Base-by-base conservation (phyloP, 1,140 invertebrate genomes). In the Neodiprion fabricii region DNA sequence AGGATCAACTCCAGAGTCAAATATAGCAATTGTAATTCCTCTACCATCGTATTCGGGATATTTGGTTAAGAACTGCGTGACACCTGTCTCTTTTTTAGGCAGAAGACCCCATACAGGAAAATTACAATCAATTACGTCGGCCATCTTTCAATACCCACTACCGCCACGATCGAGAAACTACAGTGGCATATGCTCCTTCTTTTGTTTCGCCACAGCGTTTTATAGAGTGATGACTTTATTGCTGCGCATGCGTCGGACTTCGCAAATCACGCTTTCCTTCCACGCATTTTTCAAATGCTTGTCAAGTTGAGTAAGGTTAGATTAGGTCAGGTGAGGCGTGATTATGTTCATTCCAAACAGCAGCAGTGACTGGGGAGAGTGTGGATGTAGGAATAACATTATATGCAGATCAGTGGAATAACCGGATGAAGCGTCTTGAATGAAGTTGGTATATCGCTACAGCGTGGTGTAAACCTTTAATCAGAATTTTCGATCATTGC, bases 1-100 rank as follows among this genome's bases (percentile, higher is more conserved):
- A 53, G 98, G 98, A 91, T 99, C 98, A 74, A 99, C 95, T 17
- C 98, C 98, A 48, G 97, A 98, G 90, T 99, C 98, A 76, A 99
- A 94, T 84, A 99, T 96, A 65, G 97, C 98, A 84, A 99, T 98
- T 78, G 95, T 89, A 49, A 96, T 93, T 83, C 94, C 95, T 84
- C 95, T 91, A 9, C 98, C 98, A 92, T 99, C 97, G 87, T 95
- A 98, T 75, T 94, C 90, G 0, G 97, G 97, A 91, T 98, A 94
- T 90, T 98, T 98, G 78, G 91, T 93, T 28, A 99, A 83, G 89
- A 99, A 99, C 73, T 93, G 92, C 48, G 92, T 90, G 28, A 97
- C 95, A 72, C 95, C 96, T 70, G 97, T 99, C 89, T 99, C 97
- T 89, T 96, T 95, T 90, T 99, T 99, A n/a, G 97, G 97, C 80